A percentile compares a stretch with the other conserved stretches of the same genome.
Evolutionary conservation across 2,113 vertebrate genomes (phyloP).

Genomic region (Corythaeola cristata): DNA sequence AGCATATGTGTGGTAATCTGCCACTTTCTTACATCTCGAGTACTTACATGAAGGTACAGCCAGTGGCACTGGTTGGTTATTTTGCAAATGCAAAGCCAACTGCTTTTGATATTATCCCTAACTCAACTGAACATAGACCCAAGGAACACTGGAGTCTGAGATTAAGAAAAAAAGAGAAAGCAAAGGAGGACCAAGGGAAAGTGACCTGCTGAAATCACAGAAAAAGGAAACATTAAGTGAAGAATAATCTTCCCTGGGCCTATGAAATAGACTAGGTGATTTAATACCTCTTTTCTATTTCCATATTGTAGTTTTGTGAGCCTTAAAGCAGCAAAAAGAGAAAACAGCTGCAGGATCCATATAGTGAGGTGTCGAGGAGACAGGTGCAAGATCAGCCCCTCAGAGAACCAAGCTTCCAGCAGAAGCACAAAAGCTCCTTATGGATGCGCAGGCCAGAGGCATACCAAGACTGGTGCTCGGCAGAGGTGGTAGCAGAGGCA

Average conservation of each 20-base stretch:
- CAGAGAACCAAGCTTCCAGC: background rate
- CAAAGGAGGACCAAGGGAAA: background rate
- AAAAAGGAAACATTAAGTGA: background rate
- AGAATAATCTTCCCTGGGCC: background rate
- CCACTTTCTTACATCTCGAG: rapidly evolving
- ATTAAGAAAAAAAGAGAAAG: background rate
- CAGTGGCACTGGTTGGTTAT: background rate
- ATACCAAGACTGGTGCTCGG: rapidly evolving
- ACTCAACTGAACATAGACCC: background rate
- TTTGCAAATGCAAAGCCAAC: background rate
- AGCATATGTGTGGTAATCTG: background rate
- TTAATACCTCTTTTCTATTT: background rate
- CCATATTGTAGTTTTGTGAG: background rate
- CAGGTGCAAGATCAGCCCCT: background rate
- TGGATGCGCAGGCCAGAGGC: rapidly evolving
- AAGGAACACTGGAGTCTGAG: background rate
- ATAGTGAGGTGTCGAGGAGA: rapidly evolving
- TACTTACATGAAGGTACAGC: background rate
- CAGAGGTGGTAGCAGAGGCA: background rate
- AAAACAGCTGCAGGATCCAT: background rate
- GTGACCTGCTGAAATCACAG: background rate
- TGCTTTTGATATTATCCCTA: background rate
- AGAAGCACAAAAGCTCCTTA: background rate
- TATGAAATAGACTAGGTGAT: background rate
- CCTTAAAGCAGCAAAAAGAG: background rate